Evolutionary conservation across 1,140 invertebrate genomes (phyloP).

Genomic region (Arion vulgaris): DNA sequence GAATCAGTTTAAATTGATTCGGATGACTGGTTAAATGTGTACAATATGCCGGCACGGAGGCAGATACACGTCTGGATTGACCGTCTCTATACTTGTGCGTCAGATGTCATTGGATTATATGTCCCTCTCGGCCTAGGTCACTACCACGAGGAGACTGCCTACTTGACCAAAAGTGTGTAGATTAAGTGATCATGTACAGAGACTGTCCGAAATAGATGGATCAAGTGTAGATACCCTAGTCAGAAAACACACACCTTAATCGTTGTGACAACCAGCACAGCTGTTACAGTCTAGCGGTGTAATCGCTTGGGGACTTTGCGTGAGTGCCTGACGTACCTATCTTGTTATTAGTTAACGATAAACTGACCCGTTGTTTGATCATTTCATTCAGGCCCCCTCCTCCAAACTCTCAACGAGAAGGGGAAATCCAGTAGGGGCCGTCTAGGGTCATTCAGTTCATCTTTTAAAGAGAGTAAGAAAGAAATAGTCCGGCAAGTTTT

Average conservation of each 20-base stretch:
- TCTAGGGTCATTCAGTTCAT: slow-evolving; percentile 76
- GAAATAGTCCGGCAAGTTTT: slow-evolving; percentile 86
- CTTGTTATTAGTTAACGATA: not conserved
- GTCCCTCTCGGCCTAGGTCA: not conserved
- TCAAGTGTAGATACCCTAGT: no score
- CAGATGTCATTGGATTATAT: slow-evolving; percentile 4
- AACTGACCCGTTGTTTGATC: not conserved
- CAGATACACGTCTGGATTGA: not conserved
- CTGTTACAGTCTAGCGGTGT: not conserved
- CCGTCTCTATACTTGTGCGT: slow-evolving; percentile 4
- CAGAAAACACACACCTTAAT: no score
- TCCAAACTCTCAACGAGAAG: slow-evolving; percentile 81
- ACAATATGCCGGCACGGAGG: not conserved
- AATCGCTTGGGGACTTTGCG: not conserved
- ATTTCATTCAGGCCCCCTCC: slow-evolving; percentile 67
- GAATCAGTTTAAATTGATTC: no score
- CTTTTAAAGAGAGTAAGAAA: slow-evolving; percentile 77
- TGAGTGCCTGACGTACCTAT: not conserved
- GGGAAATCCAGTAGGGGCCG: slow-evolving; percentile 75
- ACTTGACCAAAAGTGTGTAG: not conserved
- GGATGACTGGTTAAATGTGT: not conserved
- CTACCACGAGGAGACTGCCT: not conserved
- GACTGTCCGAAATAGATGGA: no score
- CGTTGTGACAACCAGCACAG: no score
- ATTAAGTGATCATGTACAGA: not conserved